Percentiles rank a stretch among this genome's conserved stretches.
These are phyloP conservation scores for Eulemur coronatus DNA, from an alignment of 2,797 vertebrate species.

Conservation along the genomic window DNA sequence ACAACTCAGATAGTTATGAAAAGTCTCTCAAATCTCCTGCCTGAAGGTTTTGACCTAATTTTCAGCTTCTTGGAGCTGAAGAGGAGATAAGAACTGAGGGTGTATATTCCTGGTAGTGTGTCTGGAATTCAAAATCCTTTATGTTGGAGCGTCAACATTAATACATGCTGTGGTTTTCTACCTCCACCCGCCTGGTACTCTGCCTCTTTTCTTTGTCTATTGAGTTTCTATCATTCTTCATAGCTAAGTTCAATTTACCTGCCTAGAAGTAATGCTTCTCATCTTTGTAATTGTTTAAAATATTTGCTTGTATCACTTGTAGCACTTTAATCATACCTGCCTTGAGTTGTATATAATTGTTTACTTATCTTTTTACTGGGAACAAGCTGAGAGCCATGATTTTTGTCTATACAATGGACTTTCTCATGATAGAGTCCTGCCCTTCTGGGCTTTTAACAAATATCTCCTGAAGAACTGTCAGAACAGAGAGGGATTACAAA, in stretches of 20 bases:
- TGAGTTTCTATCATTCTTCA: conserved; percentile 12
- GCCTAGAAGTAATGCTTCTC: neutral
- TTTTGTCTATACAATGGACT: neutral
- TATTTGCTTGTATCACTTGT: neutral
- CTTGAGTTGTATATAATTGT: neutral
- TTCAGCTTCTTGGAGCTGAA: neutral
- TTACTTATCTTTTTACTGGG: neutral
- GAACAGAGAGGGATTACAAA: neutral
- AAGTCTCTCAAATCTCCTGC: neutral
- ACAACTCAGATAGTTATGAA: neutral
- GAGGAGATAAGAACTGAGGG: neutral
- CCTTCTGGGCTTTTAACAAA: neutral
- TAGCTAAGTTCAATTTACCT: neutral
- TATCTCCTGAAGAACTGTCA: neutral
- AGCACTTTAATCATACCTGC: neutral
- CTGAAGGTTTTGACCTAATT: neutral
- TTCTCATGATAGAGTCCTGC: neutral
- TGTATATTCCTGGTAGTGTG: neutral
- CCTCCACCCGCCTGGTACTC: neutral
- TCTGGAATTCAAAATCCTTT: neutral
- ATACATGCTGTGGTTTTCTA: neutral
- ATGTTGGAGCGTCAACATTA: neutral
- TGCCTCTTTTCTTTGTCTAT: neutral
- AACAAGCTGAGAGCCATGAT: neutral
- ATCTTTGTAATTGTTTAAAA: neutral